Base-by-base conservation (phyloP, 2,113 vertebrate genomes). In the Spea bombifrons region DNA sequence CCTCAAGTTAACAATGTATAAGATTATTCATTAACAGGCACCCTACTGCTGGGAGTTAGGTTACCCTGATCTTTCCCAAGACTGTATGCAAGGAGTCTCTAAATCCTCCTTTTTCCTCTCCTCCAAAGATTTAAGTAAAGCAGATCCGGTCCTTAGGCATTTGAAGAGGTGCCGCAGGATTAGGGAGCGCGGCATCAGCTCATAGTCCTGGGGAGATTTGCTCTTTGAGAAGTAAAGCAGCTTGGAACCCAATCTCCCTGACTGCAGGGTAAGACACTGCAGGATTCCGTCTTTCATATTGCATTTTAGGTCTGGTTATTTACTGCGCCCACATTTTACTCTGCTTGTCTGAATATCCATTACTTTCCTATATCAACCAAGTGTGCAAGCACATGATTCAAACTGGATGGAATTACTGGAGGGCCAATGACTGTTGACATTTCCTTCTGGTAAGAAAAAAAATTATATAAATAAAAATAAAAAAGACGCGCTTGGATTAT, bases 181-280 rank as follows among this genome's bases (percentile, higher is more conserved):
- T 72, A 53, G 50, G 68, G 57, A 48, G 46, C 17, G 61, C 69
- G 7, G 59, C 59, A 7, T 68, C 48, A 71, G 47, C 45, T 4
- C 8, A 47, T 59, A 46, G 66, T 46, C 76, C 69, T 53, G 48
- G 69, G 69, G 76, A 78, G 76, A 78, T 78, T 72, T 72, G 57
- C 69, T 66, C 59, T 78, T 69, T 78, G 59, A 53, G 69, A 65
- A 72, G 59, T 78, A 78, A 71, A 78, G 67, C 55, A 44, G 76
- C 76, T 71, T 78, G 55, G 67, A 78, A 78, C 16, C 67, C 76
- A 78, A 78, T 71, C 76, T 78, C 67, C 57, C 47, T 71, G 76
- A 61, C 76, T 59, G 76, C 67, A 57, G 76, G 67, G 67, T 53
- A 71, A 55, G 70, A 66, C 63, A 71, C 45, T 71, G 45, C 9